Conservation (phyloP, 2,113 vertebrate species). For the Ondatra zibethicus region DNA sequence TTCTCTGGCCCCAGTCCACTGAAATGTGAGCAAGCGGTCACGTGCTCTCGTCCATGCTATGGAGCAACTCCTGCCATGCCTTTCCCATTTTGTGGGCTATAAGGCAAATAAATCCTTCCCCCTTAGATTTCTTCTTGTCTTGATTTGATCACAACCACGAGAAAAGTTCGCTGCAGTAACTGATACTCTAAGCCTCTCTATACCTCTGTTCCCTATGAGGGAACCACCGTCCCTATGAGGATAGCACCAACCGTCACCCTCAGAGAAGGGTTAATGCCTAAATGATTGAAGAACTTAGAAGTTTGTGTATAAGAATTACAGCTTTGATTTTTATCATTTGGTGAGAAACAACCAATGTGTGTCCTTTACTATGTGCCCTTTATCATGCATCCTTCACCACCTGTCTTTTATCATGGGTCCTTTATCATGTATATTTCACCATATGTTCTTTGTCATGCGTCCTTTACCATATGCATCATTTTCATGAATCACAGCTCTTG, state of each 20-base stretch:
- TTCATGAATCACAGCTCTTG: neutral
- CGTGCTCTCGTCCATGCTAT: neutral
- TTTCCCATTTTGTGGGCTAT: neutral
- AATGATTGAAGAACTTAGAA: neutral
- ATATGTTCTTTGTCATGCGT: neutral
- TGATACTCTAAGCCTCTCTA: neutral
- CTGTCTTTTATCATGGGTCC: neutral
- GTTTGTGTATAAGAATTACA: neutral
- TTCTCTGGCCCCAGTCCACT: neutral
- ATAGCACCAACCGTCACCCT: neutral
- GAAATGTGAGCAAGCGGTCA: neutral
- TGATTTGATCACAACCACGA: neutral
- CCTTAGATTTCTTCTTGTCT: neutral
- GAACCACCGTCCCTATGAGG: neutral
- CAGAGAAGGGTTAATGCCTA: neutral
- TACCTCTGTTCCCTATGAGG: neutral
- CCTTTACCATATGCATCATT: neutral
- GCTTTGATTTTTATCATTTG: neutral
- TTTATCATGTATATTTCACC: neutral
- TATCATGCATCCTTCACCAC: accelerated
- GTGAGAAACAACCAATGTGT: neutral
- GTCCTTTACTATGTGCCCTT: neutral
- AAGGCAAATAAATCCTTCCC: neutral
- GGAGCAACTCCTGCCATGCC: neutral
- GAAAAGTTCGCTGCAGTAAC: neutral